Percentiles rank a stretch among this genome's conserved stretches.
Conservation (phyloP, 2,888 invertebrate species). For the Willowsia nigromaculata region DNA sequence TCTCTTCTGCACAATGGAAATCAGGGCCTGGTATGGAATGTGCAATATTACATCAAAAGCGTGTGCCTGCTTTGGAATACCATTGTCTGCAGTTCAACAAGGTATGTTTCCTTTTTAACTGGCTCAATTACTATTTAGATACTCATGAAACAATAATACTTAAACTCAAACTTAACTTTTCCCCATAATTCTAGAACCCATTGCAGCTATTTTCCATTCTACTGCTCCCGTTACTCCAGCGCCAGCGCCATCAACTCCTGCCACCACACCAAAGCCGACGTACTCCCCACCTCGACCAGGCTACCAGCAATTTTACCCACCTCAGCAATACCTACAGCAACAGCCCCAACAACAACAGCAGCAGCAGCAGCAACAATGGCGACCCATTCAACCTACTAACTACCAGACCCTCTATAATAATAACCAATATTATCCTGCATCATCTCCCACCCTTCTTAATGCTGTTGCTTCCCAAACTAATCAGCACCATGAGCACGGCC, state of each 20-base stretch:
- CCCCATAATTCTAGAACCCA: constrained; percentile 57
- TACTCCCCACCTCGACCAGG: constrained; percentile 5
- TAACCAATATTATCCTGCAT: constrained; percentile 13
- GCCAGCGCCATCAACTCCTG: not conserved
- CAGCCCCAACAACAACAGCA: constrained; percentile 46
- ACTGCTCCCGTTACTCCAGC: constrained; percentile 44
- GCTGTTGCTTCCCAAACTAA: constrained; percentile 6
- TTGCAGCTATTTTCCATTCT: constrained; percentile 68
- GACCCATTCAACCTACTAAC: constrained; percentile 46
- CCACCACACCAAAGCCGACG: constrained; percentile 26
- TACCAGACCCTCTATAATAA: constrained; percentile 26
- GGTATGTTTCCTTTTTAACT: constrained; percentile 28
- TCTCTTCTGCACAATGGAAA: constrained; percentile 71
- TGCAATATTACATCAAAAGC: constrained; percentile 70
- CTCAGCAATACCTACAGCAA: constrained; percentile 32
- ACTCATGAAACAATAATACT: not conserved
- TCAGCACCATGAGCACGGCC: constrained; percentile 39
- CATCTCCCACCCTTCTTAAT: constrained; percentile 17
- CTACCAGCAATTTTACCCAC: constrained; percentile 25
- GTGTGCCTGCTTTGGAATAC: constrained; percentile 74
- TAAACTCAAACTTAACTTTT: not conserved
- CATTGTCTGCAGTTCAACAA: constrained; percentile 68
- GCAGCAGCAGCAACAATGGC: constrained; percentile 53
- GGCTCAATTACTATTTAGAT: not conserved
- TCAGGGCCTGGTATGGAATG: constrained; percentile 66